Evolutionary conservation across 2,888 invertebrate species (phyloP).

Genomic region (Elegia similella): DNA sequence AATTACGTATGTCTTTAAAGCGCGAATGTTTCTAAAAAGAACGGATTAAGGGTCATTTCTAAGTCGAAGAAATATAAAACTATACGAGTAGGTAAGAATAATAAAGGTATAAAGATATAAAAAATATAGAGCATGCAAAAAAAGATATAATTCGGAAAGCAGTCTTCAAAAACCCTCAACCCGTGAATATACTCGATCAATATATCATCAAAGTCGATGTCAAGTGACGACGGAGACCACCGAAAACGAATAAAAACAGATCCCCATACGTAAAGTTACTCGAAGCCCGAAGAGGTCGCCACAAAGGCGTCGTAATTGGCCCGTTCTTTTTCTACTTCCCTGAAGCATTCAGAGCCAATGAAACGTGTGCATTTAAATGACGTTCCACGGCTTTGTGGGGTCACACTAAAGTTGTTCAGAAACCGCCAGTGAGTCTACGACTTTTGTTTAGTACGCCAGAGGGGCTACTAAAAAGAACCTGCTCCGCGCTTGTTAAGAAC

Average conservation of each 20-base stretch:
- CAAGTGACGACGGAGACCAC: constrained; percentile 30
- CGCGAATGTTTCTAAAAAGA: no score
- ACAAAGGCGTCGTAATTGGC: constrained; percentile 81
- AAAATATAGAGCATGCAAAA: no score
- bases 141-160: neutral
- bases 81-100: no score
- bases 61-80: no score
- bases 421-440: constrained; percentile 64
- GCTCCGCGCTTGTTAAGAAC: constrained; percentile 64
- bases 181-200: constrained; percentile 21
- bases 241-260: constrained; percentile 62
- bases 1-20: no score
- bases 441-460: constrained; percentile 64
- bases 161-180: neutral
- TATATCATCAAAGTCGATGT: constrained; percentile 27
- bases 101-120: no score
- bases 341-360: constrained; percentile 81
- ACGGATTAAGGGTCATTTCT: no score
- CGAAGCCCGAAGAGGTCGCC: constrained; percentile 74
- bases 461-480: constrained; percentile 67
- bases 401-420: constrained; percentile 76
- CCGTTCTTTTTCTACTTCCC: constrained; percentile 80
- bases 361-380: constrained; percentile 83
- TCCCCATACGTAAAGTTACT: constrained; percentile 74
- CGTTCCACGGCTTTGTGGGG: constrained; percentile 78